Percentiles rank a stretch among this genome's conserved stretches.
These are phyloP conservation scores for Fopius arisanus DNA, from an alignment of 1,140 invertebrate species.

Conservation along the genomic window DNA sequence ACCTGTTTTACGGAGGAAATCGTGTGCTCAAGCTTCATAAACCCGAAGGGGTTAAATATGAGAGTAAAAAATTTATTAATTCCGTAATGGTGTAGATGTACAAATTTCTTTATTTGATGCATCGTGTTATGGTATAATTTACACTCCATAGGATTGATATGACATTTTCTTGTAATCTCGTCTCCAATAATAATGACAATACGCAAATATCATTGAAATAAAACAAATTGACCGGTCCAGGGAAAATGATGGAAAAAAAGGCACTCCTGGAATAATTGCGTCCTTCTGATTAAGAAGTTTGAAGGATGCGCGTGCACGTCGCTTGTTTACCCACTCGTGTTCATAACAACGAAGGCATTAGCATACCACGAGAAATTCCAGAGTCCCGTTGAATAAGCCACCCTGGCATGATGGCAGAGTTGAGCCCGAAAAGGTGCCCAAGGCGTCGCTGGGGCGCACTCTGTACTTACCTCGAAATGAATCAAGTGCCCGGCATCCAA, in stretches of 20 bases:
- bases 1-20: not conserved
- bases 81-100: too few species aligned
- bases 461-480: slow-evolving; percentile 66
- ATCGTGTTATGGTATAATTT: too few species aligned
- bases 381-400: not conserved
- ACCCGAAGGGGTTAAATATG: too few species aligned
- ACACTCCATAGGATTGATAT: too few species aligned
- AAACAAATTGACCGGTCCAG: too few species aligned
- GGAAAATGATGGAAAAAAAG: not conserved
- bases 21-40: too few species aligned
- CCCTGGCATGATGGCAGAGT: slow-evolving; percentile 33
- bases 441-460: slow-evolving; percentile 54
- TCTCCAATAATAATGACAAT: too few species aligned
- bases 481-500: slow-evolving; percentile 60
- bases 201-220: too few species aligned
- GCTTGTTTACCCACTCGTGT: slow-evolving; percentile 16
- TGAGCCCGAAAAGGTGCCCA: slow-evolving; percentile 43
- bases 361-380: slow-evolving; percentile 23
- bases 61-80: too few species aligned
- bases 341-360: slow-evolving; percentile 20
- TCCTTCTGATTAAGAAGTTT: slow-evolving; percentile 27
- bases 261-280: not conserved
- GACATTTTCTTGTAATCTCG: too few species aligned
- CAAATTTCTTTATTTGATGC: too few species aligned
- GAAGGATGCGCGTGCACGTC: slow-evolving; percentile 16